Percentiles rank a stretch among this genome's conserved stretches.
Evolutionary conservation across 2,888 invertebrate genomes (phyloP).

Genomic region (Phoronis australis): DNA sequence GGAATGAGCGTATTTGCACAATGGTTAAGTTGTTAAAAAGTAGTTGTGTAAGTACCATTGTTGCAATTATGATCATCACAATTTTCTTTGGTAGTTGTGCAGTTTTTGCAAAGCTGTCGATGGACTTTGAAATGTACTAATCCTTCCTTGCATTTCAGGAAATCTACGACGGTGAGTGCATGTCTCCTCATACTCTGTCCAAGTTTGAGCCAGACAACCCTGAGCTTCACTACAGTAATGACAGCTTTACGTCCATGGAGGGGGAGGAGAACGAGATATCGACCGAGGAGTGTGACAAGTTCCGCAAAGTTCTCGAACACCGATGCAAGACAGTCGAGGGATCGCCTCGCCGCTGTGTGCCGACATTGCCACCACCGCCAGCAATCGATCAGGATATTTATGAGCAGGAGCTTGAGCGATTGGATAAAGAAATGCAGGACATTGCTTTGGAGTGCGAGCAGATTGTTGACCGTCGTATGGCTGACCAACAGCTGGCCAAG

Average conservation of each 20-base stretch:
- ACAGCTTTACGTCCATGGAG: slow-evolving; percentile 38
- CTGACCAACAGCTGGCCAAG: slow-evolving; percentile 23
- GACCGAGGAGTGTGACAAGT: slow-evolving; percentile 37
- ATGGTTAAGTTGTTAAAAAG: no score
- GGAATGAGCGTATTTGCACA: no score
- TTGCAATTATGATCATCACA: no score
- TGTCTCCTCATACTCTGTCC: slow-evolving; percentile 14
- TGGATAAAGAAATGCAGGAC: slow-evolving; percentile 61
- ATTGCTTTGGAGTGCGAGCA: slow-evolving; percentile 59
- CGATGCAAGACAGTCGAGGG: slow-evolving; percentile 29
- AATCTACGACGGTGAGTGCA: slow-evolving; percentile 35
- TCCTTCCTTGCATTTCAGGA: slow-evolving; percentile 27
- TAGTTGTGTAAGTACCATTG: no score
- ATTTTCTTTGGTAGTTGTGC: no score
- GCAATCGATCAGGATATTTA: slow-evolving; percentile 49
- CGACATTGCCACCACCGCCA: no score
- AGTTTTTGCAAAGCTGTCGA: no score
- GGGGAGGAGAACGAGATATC: slow-evolving; percentile 28
- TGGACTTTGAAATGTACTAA: no score
- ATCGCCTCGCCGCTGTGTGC: slow-evolving; percentile 21
- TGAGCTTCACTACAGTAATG: slow-evolving; percentile 46
- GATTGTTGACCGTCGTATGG: slow-evolving; percentile 49
- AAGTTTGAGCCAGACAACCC: slow-evolving; percentile 32
- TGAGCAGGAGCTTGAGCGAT: slow-evolving; percentile 58
- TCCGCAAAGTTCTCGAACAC: slow-evolving; percentile 39